These are phyloP conservation scores for Phrynosoma platyrhinos DNA, from an alignment of 2,113 vertebrate species.

Conservation along the genomic window DNA sequence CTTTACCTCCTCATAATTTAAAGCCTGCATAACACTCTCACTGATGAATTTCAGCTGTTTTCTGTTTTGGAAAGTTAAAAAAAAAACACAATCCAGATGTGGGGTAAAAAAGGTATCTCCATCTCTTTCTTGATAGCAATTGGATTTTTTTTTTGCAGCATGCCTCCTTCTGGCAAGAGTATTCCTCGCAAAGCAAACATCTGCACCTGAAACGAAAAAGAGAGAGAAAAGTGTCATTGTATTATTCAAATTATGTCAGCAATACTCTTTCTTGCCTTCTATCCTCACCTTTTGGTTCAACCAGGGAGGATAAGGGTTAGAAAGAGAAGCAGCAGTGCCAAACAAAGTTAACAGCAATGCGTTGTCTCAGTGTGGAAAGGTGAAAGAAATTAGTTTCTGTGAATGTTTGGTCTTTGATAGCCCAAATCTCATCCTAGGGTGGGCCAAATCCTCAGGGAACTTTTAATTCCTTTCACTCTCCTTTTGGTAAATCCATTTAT, in stretches of 20 bases:
- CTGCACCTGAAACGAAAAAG: conserved; percentile 51
- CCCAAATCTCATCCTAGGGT: too few relatives aligned
- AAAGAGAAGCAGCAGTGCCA: fast-evolving
- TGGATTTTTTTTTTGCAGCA: neutral
- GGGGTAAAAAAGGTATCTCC: too few relatives aligned
- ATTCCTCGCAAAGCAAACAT: neutral
- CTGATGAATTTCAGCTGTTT: neutral
- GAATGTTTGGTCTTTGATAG: too few relatives aligned
- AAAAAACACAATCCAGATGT: too few relatives aligned
- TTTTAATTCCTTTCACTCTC: too few relatives aligned
- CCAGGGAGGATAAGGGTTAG: too few relatives aligned
- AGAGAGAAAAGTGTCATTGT: too few relatives aligned
- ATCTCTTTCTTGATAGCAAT: neutral
- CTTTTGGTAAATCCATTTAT: too few relatives aligned
- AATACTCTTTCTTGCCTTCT: neutral
- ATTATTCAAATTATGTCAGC: neutral
- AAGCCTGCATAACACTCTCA: neutral
- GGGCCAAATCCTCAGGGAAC: too few relatives aligned
- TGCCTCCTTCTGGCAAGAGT: conserved; percentile 2
- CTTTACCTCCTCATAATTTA: neutral
- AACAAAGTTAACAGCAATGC: fast-evolving
- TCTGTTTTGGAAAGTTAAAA: neutral
- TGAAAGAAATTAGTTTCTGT: too few relatives aligned
- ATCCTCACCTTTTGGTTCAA: too few relatives aligned
- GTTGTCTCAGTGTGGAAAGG: too few relatives aligned